These are phyloP conservation scores for Drosophila barbarae DNA, from an alignment of 2,888 invertebrate species.

Conservation along the genomic window DNA sequence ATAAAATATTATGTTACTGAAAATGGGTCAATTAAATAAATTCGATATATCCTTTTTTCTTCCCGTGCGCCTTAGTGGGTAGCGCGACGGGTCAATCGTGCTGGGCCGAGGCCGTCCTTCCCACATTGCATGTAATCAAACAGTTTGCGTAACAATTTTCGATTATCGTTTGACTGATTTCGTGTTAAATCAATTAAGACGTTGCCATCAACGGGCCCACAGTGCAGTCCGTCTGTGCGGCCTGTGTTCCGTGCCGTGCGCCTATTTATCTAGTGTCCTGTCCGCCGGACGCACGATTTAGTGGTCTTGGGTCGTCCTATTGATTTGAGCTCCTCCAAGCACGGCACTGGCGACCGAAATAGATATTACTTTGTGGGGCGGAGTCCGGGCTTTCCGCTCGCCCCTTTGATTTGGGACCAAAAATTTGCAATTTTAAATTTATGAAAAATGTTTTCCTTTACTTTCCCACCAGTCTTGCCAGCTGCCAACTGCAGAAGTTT, in stretches of 20 bases:
- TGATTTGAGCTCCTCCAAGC: conserved; percentile 44
- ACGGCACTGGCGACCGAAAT: conserved; percentile 4
- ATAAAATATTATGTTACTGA: no score
- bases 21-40: not conserved
- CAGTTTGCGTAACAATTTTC: conserved; percentile 74
- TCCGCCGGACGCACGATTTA: conserved; percentile 38
- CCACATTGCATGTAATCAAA: conserved; percentile 74
- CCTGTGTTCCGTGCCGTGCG: conserved; percentile 55
- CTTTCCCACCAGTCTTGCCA: conserved; percentile 25
- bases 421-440: conserved; percentile 67
- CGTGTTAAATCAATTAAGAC: conserved; percentile 75
- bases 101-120: conserved; percentile 26
- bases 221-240: conserved; percentile 40
- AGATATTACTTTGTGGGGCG: conserved; percentile 14
- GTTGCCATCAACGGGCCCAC: conserved; percentile 54
- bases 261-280: conserved; percentile 69
- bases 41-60: not conserved
- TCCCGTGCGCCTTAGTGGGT: not conserved
- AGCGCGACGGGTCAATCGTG: conserved; percentile 27
- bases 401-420: conserved; percentile 53
- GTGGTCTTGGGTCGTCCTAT: conserved; percentile 45
- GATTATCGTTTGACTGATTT: conserved; percentile 75
- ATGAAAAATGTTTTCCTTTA: conserved; percentile 52
- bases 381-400: conserved; percentile 2
- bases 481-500: conserved; percentile 69